Conservation (phyloP, 1,140 invertebrate genomes). For the Agraylea sexmaculata region DNA sequence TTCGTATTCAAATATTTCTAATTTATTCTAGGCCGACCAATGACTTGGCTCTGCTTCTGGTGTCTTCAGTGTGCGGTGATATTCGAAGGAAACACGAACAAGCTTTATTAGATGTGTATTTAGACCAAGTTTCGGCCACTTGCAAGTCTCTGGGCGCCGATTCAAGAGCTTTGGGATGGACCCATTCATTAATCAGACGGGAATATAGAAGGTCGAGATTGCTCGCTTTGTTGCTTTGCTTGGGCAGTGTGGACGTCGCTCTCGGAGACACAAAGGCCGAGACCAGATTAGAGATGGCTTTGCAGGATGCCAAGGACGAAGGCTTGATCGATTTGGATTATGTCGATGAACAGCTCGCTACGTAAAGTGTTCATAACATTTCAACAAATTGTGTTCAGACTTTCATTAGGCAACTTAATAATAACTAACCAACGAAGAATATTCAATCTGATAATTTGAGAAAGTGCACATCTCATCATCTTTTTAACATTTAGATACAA, state of each 20-base stretch:
- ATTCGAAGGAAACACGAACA: constrained; percentile 48
- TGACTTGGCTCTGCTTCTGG: constrained; percentile 62
- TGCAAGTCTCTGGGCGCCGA: constrained; percentile 45
- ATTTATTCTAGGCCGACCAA: constrained; percentile 49
- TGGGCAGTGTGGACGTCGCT: constrained; percentile 67
- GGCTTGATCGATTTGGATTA: constrained; percentile 21
- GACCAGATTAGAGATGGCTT: constrained; percentile 43
- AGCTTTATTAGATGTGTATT: constrained; percentile 55
- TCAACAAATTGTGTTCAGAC: too few species aligned
- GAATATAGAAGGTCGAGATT: constrained; percentile 62
- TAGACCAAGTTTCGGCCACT: constrained; percentile 45
- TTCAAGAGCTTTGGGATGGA: constrained; percentile 45
- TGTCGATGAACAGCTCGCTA: constrained; percentile 17
- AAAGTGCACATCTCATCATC: too few species aligned
- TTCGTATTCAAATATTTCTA: not conserved
- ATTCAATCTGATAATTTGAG: too few species aligned
- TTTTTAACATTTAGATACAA: too few species aligned
- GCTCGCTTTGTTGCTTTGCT: constrained; percentile 60
- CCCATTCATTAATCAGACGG: constrained; percentile 39
- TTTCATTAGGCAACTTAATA: too few species aligned
- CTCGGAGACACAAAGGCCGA: constrained; percentile 56
- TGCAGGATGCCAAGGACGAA: constrained; percentile 36
- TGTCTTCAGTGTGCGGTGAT: constrained; percentile 64
- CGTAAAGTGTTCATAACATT: too few species aligned
- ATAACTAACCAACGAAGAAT: too few species aligned